Evolutionary conservation across 2,113 vertebrate species (phyloP), one percentile per base, ranked within the genome.

Genomic region (Symphodus melops): DNA sequence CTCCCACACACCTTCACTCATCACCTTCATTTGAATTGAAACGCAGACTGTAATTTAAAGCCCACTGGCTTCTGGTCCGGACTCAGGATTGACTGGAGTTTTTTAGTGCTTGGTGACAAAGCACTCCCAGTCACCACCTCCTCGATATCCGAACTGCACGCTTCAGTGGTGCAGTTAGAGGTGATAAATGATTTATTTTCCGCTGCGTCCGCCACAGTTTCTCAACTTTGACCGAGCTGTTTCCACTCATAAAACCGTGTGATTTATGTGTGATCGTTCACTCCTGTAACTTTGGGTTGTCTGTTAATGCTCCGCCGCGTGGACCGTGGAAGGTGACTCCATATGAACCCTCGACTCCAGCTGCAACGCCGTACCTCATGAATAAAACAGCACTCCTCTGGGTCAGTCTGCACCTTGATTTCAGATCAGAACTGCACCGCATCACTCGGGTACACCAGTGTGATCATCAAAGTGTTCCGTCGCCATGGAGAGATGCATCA

Each of bases 181-280:
- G 77, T 89, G 88, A 90, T 89, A 77, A 89, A 89, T 88, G 77
- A 85, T 89, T 88, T 82, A 88, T 89, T 90, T 91, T 87, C 71
- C 76, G 68, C 76, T 14, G 67, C 33, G 20, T 82, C 87, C 77
- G 53, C 75, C 60, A 54, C 73, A 79, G 86, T 85, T 85, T 58
- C 72, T 86, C 76, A 69, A 78, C 79, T 86, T 83, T 72, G 73
- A 66, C 75, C 54, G 10, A 55, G 80, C 63, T n/a, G 36, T 75
- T 82, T 79, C 77, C 72, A 54, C 82, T 85, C 71, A 83, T 77
- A 81, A 66, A 61, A 10, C 46, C 0, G 37, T 61, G 5, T 86
- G 90, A 91, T 89, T 89, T 86, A 88, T 84, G 86, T 86, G 86
- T 80, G 78, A 86, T 67, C 73, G 0, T 70, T 82, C 44, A 5